Evolutionary conservation across 64 coral and sea anemone genomes (phyloP).

Genomic region (Orbicella faveolata): DNA sequence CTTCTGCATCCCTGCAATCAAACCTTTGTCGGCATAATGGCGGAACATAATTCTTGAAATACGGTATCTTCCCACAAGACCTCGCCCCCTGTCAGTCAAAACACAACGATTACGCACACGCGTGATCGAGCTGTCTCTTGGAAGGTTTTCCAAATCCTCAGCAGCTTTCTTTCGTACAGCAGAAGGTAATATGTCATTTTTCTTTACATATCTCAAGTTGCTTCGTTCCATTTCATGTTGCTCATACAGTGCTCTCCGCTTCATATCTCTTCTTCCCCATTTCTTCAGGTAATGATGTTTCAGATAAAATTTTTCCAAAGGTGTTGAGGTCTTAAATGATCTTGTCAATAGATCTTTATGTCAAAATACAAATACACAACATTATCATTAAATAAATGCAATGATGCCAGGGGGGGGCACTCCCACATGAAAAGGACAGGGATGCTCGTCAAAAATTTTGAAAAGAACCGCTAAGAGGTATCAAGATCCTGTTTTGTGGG

Average conservation of each 20-base stretch:
- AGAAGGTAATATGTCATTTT: constrained; percentile 91
- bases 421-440: too few relatives aligned
- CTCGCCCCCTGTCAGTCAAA: constrained; percentile 88
- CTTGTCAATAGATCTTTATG: neutral
- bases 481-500: too few relatives aligned
- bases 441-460: too few relatives aligned
- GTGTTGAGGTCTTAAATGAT: constrained; percentile 54
- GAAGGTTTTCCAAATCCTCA: constrained; percentile 69
- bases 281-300: constrained; percentile 96
- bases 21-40: constrained; percentile 95
- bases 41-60: constrained; percentile 99
- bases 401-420: too few relatives aligned
- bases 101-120: constrained; percentile 96
- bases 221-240: constrained; percentile 82
- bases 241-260: constrained; percentile 79
- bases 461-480: too few relatives aligned
- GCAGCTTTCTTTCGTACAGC: constrained; percentile 91
- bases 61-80: constrained; percentile 83
- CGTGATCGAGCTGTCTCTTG: constrained; percentile 84
- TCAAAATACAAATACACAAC: neutral
- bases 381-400: neutral
- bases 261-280: constrained; percentile 95
- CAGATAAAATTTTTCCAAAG: constrained; percentile 88
- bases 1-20: constrained; percentile 78
- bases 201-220: constrained; percentile 85